Conservation (phyloP, 2,113 vertebrate genomes). For the Perccottus glenii region DNA sequence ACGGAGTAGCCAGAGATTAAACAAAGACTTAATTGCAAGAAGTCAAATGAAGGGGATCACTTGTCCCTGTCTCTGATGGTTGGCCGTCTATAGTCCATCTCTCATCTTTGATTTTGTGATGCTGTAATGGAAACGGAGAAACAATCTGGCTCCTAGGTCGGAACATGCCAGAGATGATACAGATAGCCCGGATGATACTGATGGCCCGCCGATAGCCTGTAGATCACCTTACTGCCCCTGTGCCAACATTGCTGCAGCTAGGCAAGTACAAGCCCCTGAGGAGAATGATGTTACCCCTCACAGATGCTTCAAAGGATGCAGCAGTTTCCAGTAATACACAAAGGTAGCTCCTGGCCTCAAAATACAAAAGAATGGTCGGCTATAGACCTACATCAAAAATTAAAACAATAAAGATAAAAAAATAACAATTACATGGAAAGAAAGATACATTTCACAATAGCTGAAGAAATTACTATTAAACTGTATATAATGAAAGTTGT, state of each 20-base stretch:
- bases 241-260: conserved; percentile 48
- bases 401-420: not conserved
- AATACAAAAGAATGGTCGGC: conserved; percentile 15
- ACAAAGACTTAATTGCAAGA: conserved; percentile 39
- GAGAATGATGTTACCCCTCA: conserved; percentile 39
- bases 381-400: not conserved
- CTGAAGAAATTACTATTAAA: no score
- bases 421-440: no score
- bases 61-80: conserved; percentile 8
- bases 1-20: conserved; percentile 37
- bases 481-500: no score
- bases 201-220: conserved; percentile 63
- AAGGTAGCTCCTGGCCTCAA: conserved; percentile 12
- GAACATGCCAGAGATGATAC: conserved; percentile 74
- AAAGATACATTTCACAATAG: no score
- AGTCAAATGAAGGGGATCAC: conserved; percentile 35
- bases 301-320: conserved; percentile 42
- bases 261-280: conserved; percentile 35
- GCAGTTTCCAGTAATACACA: conserved; percentile 26
- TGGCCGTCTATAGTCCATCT: conserved; percentile 32
- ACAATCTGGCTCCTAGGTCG: conserved; percentile 49
- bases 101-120: conserved; percentile 60
- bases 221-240: conserved; percentile 66
- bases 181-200: conserved; percentile 67
- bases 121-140: conserved; percentile 57